Conservation (phyloP, 2,797 vertebrate genomes). For the Parauchenoglanis punctatus region DNA sequence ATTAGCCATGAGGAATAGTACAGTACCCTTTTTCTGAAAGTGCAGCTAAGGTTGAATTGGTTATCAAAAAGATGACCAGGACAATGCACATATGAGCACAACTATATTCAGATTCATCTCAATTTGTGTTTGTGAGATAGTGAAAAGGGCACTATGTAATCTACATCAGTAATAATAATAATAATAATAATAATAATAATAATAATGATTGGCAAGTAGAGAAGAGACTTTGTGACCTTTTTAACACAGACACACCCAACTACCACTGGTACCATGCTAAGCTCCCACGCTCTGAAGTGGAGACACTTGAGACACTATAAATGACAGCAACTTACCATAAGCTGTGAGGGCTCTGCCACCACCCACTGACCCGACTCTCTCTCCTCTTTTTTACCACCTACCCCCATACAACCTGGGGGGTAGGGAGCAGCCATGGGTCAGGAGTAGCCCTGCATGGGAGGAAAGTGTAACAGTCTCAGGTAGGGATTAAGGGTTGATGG, state of each 20-base stretch:
- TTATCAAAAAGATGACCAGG: background rate
- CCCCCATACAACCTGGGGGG: constrained; percentile 48
- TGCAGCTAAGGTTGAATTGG: background rate
- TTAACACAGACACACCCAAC: constrained; percentile 71
- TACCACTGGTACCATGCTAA: constrained; percentile 67
- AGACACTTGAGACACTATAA: constrained; percentile 80
- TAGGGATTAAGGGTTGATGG: constrained; percentile 54
- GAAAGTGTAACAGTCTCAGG: constrained; percentile 53
- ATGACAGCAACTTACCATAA: constrained; percentile 83
- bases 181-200: background rate
- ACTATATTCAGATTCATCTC: background rate
- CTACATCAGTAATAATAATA: too few relatives aligned
- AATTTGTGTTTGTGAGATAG: background rate
- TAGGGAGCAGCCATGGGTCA: constrained; percentile 48
- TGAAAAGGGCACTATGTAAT: background rate
- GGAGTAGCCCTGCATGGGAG: constrained; percentile 43
- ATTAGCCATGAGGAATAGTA: background rate
- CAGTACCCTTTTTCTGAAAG: background rate
- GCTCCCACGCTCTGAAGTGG: constrained; percentile 78
- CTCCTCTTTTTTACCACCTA: constrained; percentile 56
- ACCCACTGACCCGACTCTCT: constrained; percentile 60
- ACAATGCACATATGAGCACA: background rate
- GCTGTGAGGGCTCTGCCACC: constrained; percentile 64
- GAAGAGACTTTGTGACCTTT: constrained; percentile 33
- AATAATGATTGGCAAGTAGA: background rate